phyloP scores from a whole-genome alignment of 2,113 vertebrate species.

The Pipa parva region DNA sequence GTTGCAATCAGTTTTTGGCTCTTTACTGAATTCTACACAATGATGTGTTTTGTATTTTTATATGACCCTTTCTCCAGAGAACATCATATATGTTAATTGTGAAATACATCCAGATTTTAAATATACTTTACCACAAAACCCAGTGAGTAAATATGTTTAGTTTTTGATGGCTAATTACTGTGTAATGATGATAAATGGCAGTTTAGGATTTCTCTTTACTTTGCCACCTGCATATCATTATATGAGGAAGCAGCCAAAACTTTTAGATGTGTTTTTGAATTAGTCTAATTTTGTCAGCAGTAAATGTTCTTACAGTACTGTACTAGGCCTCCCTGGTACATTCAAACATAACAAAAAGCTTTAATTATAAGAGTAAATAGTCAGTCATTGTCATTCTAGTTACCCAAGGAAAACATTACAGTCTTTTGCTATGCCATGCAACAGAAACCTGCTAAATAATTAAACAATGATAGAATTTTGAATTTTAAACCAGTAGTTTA shows the following conservation, averaged over 20 bases:
- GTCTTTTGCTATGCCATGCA: too few relatives aligned
- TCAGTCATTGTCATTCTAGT: not conserved
- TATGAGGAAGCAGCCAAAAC: slow-evolving; percentile 13
- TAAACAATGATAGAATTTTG: too few relatives aligned
- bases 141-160: slow-evolving; percentile 3
- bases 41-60: not conserved
- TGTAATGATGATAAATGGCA: slow-evolving; percentile 30
- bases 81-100: not conserved
- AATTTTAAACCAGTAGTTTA: too few relatives aligned
- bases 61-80: not conserved
- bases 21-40: not conserved
- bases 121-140: slow-evolving; percentile 1
- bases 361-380: not conserved
- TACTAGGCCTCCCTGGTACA: not conserved
- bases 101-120: not conserved
- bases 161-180: slow-evolving; percentile 13
- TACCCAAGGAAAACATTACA: not conserved
- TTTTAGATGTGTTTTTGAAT: slow-evolving; percentile 5
- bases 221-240: slow-evolving; percentile 23
- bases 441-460: too few relatives aligned
- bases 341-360: not conserved
- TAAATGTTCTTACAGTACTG: slow-evolving; percentile 7
- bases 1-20: not conserved
- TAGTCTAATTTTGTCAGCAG: slow-evolving; percentile 28
- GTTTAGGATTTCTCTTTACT: not conserved